These are phyloP conservation scores for Morus bassanus DNA, from an alignment of 2,797 vertebrate species.

Conservation along the genomic window DNA sequence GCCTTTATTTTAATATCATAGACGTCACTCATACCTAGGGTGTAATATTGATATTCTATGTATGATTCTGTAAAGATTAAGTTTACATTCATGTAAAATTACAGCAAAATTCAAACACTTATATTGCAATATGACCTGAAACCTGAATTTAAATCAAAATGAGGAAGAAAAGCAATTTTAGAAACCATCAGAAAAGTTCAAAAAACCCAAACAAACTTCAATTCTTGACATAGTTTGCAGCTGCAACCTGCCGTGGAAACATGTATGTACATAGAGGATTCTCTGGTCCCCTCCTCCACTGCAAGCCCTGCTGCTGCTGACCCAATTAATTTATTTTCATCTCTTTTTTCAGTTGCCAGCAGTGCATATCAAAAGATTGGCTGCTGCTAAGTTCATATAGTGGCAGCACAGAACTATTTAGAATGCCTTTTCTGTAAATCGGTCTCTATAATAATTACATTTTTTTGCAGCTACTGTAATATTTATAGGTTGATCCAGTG, in stretches of 20 bases:
- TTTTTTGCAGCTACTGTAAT: neutral
- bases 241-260: neutral
- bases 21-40: neutral
- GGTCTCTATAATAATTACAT: neutral
- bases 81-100: neutral
- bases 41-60: neutral
- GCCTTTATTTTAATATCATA: neutral
- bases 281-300: neutral
- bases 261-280: neutral
- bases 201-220: neutral
- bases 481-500: neutral
- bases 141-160: neutral
- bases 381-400: neutral
- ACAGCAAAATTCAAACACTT: neutral
- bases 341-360: neutral
- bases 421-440: neutral
- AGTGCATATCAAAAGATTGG: neutral
- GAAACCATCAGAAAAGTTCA: neutral
- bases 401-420: neutral
- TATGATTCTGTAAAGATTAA: neutral
- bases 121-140: neutral
- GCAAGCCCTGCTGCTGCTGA: neutral
- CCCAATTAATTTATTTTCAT: neutral
- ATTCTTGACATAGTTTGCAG: neutral
- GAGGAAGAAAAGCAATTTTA: neutral